Evolutionary conservation across 2,797 vertebrate genomes (phyloP), one percentile per base, ranked within the genome.

Genomic region (Astyanax mexicanus): DNA sequence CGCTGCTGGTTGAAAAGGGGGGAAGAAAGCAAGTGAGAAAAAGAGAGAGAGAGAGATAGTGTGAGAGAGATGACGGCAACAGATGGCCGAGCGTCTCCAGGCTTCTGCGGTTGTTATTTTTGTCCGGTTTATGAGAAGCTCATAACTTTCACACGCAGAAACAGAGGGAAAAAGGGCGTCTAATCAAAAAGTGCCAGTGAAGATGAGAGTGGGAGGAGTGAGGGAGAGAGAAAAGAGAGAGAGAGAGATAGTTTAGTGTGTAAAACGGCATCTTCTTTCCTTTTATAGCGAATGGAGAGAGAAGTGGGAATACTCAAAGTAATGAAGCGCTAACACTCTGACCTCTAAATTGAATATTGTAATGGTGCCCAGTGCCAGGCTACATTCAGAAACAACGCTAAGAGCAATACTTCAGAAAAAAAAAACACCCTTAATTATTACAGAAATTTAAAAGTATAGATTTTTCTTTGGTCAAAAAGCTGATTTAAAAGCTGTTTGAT

Each of bases 81-180:
- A 83, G 75, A 83, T 80, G 81, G 81, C 77, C 25, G 7, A 70
- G 66, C 27, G 32, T 68, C 71, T 61, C 45, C 54, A 65, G 67
- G 51, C 58, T 70, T 64, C 57, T 51, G 51, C 57, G 70, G 29
- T 69, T 74, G 49, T 77, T 84, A 81, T 81, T 77, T 79, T 81
- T 78, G 75, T 75, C 54, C 68, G 42, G 35, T 76, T 65, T 55
- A 40, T 70, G 71, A 74, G 15, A 40, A 77, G 68, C 54, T 68
- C 40, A 38, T 58, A 81, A 81, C 74, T 74, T 76, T 72, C 72
- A 78, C 62, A 75, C n/a, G 38, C 32, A 3, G 29, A 66, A 75
- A 21, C 19, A 52, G 57, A 19, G 32, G 29, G 7, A 19, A 62
- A 80, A 52, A 68, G 66, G 66, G 69, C 69, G 62, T 74, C 70